Evolutionary conservation across 2,888 invertebrate genomes (phyloP), one percentile per base, ranked within the genome.

Genomic region (Drosophila neutralis): DNA sequence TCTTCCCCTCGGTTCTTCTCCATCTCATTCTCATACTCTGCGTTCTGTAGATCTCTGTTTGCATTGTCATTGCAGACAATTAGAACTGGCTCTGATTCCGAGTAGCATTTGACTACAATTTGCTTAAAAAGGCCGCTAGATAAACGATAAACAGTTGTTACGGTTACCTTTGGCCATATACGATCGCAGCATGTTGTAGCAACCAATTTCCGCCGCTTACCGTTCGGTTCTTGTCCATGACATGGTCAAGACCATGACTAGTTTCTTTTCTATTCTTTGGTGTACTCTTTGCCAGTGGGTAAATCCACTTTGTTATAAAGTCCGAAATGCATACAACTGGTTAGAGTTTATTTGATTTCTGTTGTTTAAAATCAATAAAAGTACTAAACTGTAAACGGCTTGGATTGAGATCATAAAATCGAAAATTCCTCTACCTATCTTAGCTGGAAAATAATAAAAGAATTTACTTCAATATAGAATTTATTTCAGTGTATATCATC

Each of bases 21-120:
- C 21, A 21, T 29, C 42, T 58, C 13, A 11, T 18, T 64, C 51
- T 64, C n/a, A 24, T 15, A 27, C 6, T 42, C 21, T 42, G 11
- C 42, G 42, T 27, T 51, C 40, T 60, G 48, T 53, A 8, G 7
- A 36, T 53, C 42, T 21, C 38, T 61, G 63, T 70, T 52, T 85
- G 87, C 81, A 87, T 86, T 87, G 86, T 86, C 85, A 87, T 87
- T 76, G 76, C 61, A 59, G 63, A 81, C 81, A 87, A 87, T 83
- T 84, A 87, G 82, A 80, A 73, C 65, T 63, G 69, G 61, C 69
- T 73, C 69, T 62, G 68, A 70, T 73, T 77, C 61, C 52, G 76
- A 63, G 70, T 61, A 63, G 72, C 80, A 78, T 77, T 76, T 77
- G 80, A 78, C 78, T 81, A 75, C 76, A 76, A 76, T 82, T 82